Conservation (phyloP, 30 jellyfish, hydroid and myxozoan genomes). For the Mastigias papua region DNA sequence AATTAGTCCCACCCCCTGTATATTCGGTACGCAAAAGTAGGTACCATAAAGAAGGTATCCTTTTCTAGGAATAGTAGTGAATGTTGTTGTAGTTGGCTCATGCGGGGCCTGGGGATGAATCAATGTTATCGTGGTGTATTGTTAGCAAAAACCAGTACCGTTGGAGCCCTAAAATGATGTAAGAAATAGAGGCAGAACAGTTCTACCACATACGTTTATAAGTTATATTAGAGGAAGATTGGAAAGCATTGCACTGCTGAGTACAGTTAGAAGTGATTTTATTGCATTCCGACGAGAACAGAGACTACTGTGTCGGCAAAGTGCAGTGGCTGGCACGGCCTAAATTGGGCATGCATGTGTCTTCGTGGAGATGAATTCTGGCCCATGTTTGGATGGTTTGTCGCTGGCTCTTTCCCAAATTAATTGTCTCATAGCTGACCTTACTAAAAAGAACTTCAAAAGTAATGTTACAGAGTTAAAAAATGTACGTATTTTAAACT, state of each 20-base stretch:
- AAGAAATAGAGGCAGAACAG: not conserved
- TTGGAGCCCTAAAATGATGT: not conserved
- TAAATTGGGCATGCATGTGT: conserved; percentile 71
- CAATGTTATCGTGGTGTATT: conserved; percentile 8
- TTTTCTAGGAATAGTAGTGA: not conserved
- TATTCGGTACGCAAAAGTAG: no score
- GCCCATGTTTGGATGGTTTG: conserved; percentile 96
- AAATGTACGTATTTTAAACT: conserved; percentile 77
- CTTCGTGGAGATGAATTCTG: conserved; percentile 94
- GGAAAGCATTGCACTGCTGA: not conserved
- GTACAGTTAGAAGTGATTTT: not conserved
- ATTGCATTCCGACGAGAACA: not conserved
- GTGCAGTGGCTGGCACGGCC: conserved; percentile 77
- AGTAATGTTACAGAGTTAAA: conserved; percentile 88
- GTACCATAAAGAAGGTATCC: not conserved
- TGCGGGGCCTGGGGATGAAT: conserved; percentile 10
- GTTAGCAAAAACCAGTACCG: not conserved
- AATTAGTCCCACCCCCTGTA: no score
- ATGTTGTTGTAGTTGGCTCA: not conserved
- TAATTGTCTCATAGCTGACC: conserved; percentile 92
- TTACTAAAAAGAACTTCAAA: conserved; percentile 84
- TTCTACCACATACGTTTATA: not conserved
- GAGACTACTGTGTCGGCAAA: conserved; percentile 2
- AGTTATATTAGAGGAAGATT: not conserved
- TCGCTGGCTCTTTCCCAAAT: conserved; percentile 99